Evolutionary conservation across 2,113 vertebrate genomes (phyloP).

Genomic region (Sphyrna mokarran): DNA sequence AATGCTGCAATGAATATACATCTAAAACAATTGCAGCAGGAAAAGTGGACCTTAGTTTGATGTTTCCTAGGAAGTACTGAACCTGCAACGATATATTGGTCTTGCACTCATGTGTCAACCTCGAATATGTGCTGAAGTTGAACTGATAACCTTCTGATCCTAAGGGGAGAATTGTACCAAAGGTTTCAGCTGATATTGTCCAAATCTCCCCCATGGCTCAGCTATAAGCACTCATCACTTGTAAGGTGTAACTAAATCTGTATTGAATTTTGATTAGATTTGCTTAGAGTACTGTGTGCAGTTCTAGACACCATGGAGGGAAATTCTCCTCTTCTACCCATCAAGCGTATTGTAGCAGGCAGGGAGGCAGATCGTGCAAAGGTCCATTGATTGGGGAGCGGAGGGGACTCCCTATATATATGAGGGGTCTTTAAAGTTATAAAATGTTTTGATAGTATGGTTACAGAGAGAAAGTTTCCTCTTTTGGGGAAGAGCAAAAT

Average conservation of each 20-base stretch:
- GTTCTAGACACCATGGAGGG: not conserved
- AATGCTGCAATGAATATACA: not conserved
- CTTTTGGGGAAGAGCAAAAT: not conserved
- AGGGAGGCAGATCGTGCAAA: too few species aligned
- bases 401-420: too few species aligned
- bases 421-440: too few species aligned
- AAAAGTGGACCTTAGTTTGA: not conserved
- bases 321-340: too few species aligned
- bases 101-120: not conserved
- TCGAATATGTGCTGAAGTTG: not conserved
- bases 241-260: not conserved
- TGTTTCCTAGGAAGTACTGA: not conserved
- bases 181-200: not conserved
- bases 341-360: too few species aligned
- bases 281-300: not conserved
- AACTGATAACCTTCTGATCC: not conserved
- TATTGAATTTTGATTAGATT: not conserved
- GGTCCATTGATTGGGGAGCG: too few species aligned
- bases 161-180: not conserved
- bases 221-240: not conserved
- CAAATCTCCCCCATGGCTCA: not conserved
- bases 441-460: too few species aligned
- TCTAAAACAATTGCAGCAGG: not conserved
- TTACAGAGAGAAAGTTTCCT: not conserved
- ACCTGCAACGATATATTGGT: not conserved